phyloP scores from a whole-genome alignment of 1,140 invertebrate genomes.

The Lamellibrachia luymesi region DNA sequence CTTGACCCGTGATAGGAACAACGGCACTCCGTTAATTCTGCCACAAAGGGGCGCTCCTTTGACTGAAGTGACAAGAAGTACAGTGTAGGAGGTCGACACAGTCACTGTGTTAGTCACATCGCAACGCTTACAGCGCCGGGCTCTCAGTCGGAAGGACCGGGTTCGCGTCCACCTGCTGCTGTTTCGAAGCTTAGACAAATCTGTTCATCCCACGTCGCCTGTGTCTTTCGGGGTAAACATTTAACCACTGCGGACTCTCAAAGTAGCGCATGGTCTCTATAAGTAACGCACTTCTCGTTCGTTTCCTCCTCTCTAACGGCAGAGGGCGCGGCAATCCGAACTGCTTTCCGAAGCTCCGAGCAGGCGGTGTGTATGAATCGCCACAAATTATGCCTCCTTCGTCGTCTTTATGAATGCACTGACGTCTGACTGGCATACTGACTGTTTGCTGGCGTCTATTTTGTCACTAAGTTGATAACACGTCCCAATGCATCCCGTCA shows the following conservation, averaged over 20 bases:
- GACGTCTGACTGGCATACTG: background rate
- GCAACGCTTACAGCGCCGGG: background rate
- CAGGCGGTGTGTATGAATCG: background rate
- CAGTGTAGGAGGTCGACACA: background rate
- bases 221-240: background rate
- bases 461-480: background rate
- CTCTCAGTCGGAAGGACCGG: background rate
- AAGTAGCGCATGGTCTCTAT: background rate
- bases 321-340: background rate
- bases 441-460: background rate
- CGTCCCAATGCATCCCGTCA: background rate
- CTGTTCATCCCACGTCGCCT: background rate
- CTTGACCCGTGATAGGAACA: background rate
- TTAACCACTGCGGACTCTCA: background rate
- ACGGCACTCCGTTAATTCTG: background rate
- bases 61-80: background rate
- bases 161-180: background rate
- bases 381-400: background rate
- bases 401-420: background rate
- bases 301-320: background rate
- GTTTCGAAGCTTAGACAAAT: background rate
- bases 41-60: background rate
- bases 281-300: background rate
- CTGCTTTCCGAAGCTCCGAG: background rate
- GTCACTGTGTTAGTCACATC: background rate